phyloP scores from a whole-genome alignment of 2,797 vertebrate species.

The Salmo trutta region DNA sequence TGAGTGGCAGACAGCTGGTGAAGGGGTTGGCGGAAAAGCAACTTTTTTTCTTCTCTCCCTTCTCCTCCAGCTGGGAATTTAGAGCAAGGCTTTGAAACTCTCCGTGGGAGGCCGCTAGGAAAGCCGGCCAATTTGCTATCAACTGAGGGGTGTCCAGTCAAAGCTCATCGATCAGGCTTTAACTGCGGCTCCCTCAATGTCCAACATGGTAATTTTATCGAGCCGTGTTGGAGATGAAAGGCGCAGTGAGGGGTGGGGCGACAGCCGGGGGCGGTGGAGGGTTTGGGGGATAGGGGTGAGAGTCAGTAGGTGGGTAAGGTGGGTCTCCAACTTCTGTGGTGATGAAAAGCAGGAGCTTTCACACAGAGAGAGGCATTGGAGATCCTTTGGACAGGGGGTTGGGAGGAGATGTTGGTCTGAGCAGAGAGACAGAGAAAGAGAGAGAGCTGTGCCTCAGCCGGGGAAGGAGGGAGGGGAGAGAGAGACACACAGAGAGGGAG shows the following conservation, averaged over 20 bases:
- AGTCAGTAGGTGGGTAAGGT: constrained; percentile 44
- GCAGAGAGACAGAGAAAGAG: background rate
- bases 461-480: constrained; percentile 36
- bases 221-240: constrained; percentile 48
- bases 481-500: background rate
- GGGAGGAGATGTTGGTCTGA: background rate
- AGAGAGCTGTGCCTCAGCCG: constrained; percentile 9
- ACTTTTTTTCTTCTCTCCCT: constrained; percentile 35
- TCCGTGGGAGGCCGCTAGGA: constrained; percentile 50
- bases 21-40: constrained; percentile 38
- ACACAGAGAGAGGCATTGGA: constrained; percentile 44
- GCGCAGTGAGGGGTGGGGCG: constrained; percentile 40
- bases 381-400: constrained; percentile 6
- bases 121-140: constrained; percentile 64
- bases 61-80: constrained; percentile 31
- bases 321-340: constrained; percentile 51
- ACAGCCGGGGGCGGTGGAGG: constrained; percentile 20
- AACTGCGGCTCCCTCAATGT: constrained; percentile 56
- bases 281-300: constrained; percentile 21
- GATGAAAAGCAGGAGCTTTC: constrained; percentile 5
- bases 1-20: constrained; percentile 35
- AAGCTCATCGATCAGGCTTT: constrained; percentile 61
- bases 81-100: constrained; percentile 46
- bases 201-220: constrained; percentile 73
- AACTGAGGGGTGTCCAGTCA: constrained; percentile 71